A percentile compares a stretch with the other conserved stretches of the same genome.
Evolutionary conservation across 92 coral and sea anemone genomes (phyloP).

Genomic region (Phymanthus crucifer): DNA sequence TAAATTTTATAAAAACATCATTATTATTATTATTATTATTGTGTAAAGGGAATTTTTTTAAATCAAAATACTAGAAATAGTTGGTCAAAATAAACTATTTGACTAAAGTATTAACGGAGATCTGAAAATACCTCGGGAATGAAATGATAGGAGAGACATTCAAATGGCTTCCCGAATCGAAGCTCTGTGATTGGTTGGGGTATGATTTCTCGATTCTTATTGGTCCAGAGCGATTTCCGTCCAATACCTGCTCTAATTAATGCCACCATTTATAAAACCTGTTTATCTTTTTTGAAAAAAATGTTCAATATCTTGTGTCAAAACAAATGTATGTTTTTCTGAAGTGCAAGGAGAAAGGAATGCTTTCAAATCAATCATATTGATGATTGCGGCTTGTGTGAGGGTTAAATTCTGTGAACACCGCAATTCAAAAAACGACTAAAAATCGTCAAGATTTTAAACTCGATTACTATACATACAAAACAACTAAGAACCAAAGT

Average conservation of each 20-base stretch:
- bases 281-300: neutral
- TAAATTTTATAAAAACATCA: too few relatives aligned
- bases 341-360: neutral
- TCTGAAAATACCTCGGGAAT: too few relatives aligned
- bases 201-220: neutral
- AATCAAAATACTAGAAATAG: too few relatives aligned
- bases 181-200: neutral
- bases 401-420: neutral
- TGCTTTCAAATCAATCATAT: neutral
- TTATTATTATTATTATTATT: too few relatives aligned
- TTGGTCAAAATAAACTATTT: too few relatives aligned
- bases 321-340: neutral
- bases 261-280: neutral
- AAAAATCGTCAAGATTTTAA: too few relatives aligned
- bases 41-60: too few relatives aligned
- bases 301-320: neutral
- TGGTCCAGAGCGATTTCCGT: neutral
- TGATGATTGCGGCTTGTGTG: neutral
- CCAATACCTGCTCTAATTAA: neutral
- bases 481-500: too few relatives aligned
- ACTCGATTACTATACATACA: too few relatives aligned
- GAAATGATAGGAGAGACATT: too few relatives aligned
- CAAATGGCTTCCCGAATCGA: neutral
- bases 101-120: too few relatives aligned
- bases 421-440: too few relatives aligned